phyloP scores from a whole-genome alignment of 2,797 vertebrate genomes.

The Decapterus maruadsi region DNA sequence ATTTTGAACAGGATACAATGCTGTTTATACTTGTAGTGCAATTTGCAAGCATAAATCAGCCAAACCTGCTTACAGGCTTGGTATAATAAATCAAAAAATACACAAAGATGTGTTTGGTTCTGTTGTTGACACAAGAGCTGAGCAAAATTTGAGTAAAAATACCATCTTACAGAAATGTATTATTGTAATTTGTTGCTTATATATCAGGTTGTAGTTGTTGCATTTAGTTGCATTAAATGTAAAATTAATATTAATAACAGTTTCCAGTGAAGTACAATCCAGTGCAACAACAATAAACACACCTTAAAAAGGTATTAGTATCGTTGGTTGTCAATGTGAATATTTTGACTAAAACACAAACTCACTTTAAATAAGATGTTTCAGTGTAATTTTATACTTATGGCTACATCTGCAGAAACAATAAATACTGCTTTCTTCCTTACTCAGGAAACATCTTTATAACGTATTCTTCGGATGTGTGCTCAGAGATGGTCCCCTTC shows the following conservation, averaged over 20 bases:
- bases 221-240: too few relatives aligned
- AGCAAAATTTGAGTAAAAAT: neutral
- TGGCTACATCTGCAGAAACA: neutral
- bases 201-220: neutral
- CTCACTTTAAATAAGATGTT: neutral
- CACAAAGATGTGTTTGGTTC: neutral
- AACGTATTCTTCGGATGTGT: slow-evolving; percentile 90
- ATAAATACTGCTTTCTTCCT: slow-evolving; percentile 9
- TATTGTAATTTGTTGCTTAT: neutral
- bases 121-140: neutral
- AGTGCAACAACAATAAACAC: neutral
- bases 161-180: neutral
- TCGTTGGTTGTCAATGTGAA: too few relatives aligned
- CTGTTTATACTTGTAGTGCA: too few relatives aligned
- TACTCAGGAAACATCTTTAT: slow-evolving; percentile 92
- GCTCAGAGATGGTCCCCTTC: slow-evolving; percentile 88
- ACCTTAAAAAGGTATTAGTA: neutral
- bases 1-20: neutral
- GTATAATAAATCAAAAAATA: neutral
- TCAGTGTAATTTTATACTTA: neutral
- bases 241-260: too few relatives aligned
- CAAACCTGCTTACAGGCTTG: neutral
- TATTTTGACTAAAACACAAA: neutral
- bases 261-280: neutral
- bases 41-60: neutral